Evolutionary conservation across 30 jellyfish, hydroid and myxozoan genomes (phyloP), one percentile per base, ranked within the genome.

Genomic region (Phacellophora camtschatica): DNA sequence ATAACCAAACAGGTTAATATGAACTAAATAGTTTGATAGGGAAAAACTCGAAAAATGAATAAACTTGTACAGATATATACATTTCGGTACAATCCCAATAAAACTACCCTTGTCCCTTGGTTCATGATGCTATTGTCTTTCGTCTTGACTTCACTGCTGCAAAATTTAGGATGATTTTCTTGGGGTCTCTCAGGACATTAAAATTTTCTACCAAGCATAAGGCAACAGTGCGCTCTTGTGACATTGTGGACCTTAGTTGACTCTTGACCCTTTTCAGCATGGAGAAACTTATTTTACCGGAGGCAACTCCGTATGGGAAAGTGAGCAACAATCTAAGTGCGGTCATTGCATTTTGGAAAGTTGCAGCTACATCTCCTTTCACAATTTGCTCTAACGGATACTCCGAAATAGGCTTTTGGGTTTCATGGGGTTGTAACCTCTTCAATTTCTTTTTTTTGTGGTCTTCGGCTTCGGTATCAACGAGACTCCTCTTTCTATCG

Each of bases 151-250:
- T 57, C 20, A 30, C 29, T 12, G 29, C 35, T 57, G 71, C 71
- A 57, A 57, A 57, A 10, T 57, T 57, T 22, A 36, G 10, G 29
- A 24, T 57, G 29, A 27, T 10, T 57, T 57, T 53, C 9, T 71
- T 18, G 43, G 43, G 28, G 43, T 71, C 74, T 71, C 81, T 66
- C 12, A 20, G 30, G 51, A 20, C 67, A 66, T 66, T 67, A 29
- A 23, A 11, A 35, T 66, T 66, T 28, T 67, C 72, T 19, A 34
- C 81, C 67, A 66, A 41, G 16, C 16, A 41, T 41, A 41, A 41
- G 71, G 71, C 63, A 66, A 54, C 69, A 54, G 19, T 24, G 69
- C 69, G 69, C 69, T 54, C 24, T 54, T 54, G 69, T 54, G 69
- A 54, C 8, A 54, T 54, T 11, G 69, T 24, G 24, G 69, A 54